Percentiles rank a stretch among this genome's conserved stretches.
Conservation (phyloP, 1,140 invertebrate species). For the Zaprionus ornatus region DNA sequence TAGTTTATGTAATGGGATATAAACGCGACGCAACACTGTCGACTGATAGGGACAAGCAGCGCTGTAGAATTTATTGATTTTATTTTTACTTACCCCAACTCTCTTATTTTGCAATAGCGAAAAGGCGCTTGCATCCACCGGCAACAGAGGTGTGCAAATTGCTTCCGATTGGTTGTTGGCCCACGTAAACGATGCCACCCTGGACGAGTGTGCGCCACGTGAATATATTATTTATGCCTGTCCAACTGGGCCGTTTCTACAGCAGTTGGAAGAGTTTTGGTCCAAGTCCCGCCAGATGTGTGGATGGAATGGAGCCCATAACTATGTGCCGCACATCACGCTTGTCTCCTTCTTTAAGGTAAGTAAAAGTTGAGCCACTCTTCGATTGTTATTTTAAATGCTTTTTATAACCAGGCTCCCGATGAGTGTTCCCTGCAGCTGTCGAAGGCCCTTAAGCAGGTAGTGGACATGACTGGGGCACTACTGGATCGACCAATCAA, state of each 20-base stretch:
- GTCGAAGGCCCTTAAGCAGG: constrained; percentile 87
- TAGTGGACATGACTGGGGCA: constrained; percentile 88
- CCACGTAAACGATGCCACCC: constrained; percentile 92
- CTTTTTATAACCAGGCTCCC: constrained; percentile 86
- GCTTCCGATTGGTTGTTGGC: constrained; percentile 95
- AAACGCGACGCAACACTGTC: background rate
- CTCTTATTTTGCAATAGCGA: constrained; percentile 85
- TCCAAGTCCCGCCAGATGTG: constrained; percentile 89
- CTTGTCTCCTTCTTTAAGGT: constrained; percentile 95
- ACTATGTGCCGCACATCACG: constrained; percentile 95
- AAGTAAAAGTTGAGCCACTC: constrained; percentile 26
- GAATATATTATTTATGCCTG: constrained; percentile 95
- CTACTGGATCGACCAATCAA: constrained; percentile 87
- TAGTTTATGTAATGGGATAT: background rate
- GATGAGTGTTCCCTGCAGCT: constrained; percentile 89
- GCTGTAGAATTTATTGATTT: constrained; percentile 53
- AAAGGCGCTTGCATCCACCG: constrained; percentile 95
- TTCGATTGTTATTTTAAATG: background rate
- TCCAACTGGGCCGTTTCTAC: constrained; percentile 89
- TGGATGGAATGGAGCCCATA: constrained; percentile 95
- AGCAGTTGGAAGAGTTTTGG: constrained; percentile 91
- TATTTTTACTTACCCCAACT: constrained; percentile 35
- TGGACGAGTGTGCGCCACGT: constrained; percentile 90
- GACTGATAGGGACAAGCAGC: background rate
- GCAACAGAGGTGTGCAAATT: constrained; percentile 92